Evolutionary conservation across 2,797 vertebrate species (phyloP), one percentile per base, ranked within the genome.

Genomic region (Ambastaia sidthimunki): DNA sequence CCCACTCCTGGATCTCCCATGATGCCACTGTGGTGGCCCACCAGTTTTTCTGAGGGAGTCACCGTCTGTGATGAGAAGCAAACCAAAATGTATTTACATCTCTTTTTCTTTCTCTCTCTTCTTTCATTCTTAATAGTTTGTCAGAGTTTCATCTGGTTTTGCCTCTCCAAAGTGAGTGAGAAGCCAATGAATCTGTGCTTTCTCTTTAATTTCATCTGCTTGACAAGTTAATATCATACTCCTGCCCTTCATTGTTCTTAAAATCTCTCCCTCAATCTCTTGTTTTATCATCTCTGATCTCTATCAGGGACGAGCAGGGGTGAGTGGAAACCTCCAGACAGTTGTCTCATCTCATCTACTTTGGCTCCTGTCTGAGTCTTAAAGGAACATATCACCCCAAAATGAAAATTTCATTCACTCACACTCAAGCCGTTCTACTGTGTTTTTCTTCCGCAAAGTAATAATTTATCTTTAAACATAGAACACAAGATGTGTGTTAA

Each of bases 1-100:
- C 78, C 82, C 68, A 83, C 82, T 69, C 73, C 77, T 71, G 76
- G 82, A 75, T 80, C 85, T 82, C 80, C 82, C 62, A 71, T 80
- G 76, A 80, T 80, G 82, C 54, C 28, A 23, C 23, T 67, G 75
- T 66, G 68, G 76, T 37, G 60, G 72, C 76, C 72, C 83, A 80
- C 80, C 60, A 75, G 67, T 60, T 68, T 80, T 82, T 83, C 69
- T 71, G 84, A 83, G 57, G 65, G 69, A 82, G 50, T 77, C 79
- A 82, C 77, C 60, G 48, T 73, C 77, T 80, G 60, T 73, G 11
- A 19, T 47, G 4, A 65, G 48, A 78, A 62, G 65, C 60, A 66
- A 55, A 76, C 44, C 31, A 67, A 57, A 44, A 55, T 50, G 16
- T 79, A 16, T 79, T 73, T 73, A 47, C 70, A 73, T 63, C 44